A percentile compares a stretch with the other conserved stretches of the same genome.
These are phyloP conservation scores for Hyles euphorbiae DNA, from an alignment of 1,140 invertebrate species.

Conservation along the genomic window DNA sequence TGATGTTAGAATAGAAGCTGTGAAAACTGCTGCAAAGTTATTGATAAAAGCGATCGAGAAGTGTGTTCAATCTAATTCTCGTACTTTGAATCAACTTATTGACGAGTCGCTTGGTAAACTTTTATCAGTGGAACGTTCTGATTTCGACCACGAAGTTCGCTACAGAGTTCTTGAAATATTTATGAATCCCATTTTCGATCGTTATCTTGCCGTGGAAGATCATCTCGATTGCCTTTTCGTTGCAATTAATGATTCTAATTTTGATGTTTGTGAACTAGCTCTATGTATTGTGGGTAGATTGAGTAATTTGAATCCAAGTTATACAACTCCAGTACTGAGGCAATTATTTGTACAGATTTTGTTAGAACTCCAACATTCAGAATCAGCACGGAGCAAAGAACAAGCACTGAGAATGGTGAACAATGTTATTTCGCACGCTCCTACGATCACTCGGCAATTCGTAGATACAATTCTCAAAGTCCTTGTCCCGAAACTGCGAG, in stretches of 20 bases:
- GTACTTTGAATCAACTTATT: conserved; percentile 90
- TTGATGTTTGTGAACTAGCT: conserved; percentile 96
- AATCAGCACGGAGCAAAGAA: conserved; percentile 96
- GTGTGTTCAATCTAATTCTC: conserved; percentile 78
- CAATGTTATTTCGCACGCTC: conserved; percentile 95
- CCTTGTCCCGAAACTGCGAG: conserved; percentile 94
- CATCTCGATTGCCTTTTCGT: conserved; percentile 95
- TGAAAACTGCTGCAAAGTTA: conserved; percentile 93
- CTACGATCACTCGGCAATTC: conserved; percentile 94
- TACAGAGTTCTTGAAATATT: conserved; percentile 94
- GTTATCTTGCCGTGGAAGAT: conserved; percentile 95
- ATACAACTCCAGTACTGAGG: conserved; percentile 95
- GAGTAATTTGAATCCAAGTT: conserved; percentile 97
- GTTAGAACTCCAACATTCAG: conserved; percentile 95
- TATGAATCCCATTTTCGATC: conserved; percentile 92
- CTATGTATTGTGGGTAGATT: conserved; percentile 94
- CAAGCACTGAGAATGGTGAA: conserved; percentile 97
- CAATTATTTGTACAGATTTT: conserved; percentile 95
- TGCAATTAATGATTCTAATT: conserved; percentile 97
- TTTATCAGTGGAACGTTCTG: conserved; percentile 93
- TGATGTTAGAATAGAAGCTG: conserved; percentile 95
- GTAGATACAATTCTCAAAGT: conserved; percentile 97
- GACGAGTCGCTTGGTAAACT: conserved; percentile 93
- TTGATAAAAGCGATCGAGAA: conserved; percentile 88
- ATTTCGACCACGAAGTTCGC: conserved; percentile 95